A percentile compares a stretch with the other conserved stretches of the same genome.
These are phyloP conservation scores for Xylota segnis DNA, from an alignment of 2,888 invertebrate genomes.

Conservation along the genomic window DNA sequence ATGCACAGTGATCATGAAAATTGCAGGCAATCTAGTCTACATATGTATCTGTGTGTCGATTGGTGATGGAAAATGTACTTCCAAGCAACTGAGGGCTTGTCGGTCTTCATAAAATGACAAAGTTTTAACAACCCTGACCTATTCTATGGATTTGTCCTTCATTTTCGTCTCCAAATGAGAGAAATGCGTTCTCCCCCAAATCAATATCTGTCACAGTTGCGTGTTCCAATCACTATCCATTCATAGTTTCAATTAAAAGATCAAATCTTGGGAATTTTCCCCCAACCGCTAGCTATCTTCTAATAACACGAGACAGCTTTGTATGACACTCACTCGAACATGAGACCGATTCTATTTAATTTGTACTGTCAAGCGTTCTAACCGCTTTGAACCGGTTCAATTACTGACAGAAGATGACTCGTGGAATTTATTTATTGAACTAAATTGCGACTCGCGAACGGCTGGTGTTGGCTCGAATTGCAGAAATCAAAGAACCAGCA, in stretches of 20 bases:
- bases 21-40: neutral
- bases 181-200: neutral
- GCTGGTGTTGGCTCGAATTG: conserved; percentile 23
- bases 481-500: conserved; percentile 27
- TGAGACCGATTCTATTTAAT: conserved; percentile 27
- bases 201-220: neutral
- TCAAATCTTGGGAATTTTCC: conserved; percentile 52
- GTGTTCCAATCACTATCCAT: neutral
- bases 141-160: neutral
- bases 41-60: too few species aligned
- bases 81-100: neutral
- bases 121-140: conserved; percentile 7
- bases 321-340: conserved; percentile 22
- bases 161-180: neutral
- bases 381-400: conserved; percentile 51
- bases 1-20: conserved; percentile 1
- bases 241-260: conserved; percentile 23
- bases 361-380: conserved; percentile 1
- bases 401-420: conserved; percentile 26
- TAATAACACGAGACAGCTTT: conserved; percentile 22
- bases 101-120: neutral
- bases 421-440: conserved; percentile 27
- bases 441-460: conserved; percentile 20
- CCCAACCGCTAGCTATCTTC: conserved; percentile 7
- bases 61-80: neutral